Evolutionary conservation across 2,113 vertebrate species (phyloP), one percentile per base, ranked within the genome.

Genomic region (Ptychochromis oligacanthus): DNA sequence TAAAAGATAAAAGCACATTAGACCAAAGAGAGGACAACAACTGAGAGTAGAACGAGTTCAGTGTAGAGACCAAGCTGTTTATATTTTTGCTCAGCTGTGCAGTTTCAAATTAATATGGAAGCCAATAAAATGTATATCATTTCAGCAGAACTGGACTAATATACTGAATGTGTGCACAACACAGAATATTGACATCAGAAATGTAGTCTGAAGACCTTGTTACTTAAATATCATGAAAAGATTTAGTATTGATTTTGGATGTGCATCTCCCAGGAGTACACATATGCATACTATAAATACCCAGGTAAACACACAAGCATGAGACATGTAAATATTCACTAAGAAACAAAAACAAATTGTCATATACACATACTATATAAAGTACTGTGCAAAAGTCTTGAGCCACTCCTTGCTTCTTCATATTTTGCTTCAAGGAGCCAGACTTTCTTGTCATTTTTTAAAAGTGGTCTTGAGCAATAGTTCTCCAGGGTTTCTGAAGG

Each of bases 1-100:
- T 56, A 64, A 11, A 59, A 64, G 38, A 86, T 26, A 70, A 82
- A n/a, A 28, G 59, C 26, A 79, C 17, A 52, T 67, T 52, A 36
- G 49, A 58, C 26, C 36, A 64, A 22, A 15, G 1, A 12, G 28
- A 79, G 34, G 67, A 61, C 20, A 58, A 77, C 36, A 61, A 79
- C 34, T 6, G n/a, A 43, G 46, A 22, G 7, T 18, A 49, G 26
- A 81, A 57, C 34, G 60, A 40, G 57, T 79, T 82, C 2, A 24
- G 55, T 67, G 55, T 24, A 75, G 60, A 81, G 15, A 38, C 28
- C 1, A 0, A 46, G 62, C 22, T 3, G 0, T 15, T 4, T 26
- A 1, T 5, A 34, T 57, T 81, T 28, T 57, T 24, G 14, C 55
- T 77, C 77, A 85, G 58, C 56, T 12, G 12, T n/a, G 62, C 28